A percentile compares a stretch with the other conserved stretches of the same genome.
Evolutionary conservation across 2,888 invertebrate species (phyloP).

Genomic region (Clunio marinus): DNA sequence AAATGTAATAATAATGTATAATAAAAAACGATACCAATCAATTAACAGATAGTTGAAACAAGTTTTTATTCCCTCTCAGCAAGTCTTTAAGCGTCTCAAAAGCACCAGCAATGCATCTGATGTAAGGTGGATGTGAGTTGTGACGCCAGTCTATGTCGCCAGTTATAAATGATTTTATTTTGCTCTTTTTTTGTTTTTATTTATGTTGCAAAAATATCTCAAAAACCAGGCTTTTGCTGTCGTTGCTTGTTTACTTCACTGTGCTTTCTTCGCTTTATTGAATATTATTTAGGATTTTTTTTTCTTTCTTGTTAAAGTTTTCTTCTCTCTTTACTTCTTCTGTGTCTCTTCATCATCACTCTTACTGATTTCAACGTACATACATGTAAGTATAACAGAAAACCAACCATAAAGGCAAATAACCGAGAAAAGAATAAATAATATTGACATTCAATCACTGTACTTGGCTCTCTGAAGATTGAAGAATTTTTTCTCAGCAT

Average conservation of each 20-base stretch:
- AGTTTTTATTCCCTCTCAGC: neutral
- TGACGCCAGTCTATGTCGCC: neutral
- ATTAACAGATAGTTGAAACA: slow-evolving; percentile 15
- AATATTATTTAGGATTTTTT: slow-evolving; percentile 13
- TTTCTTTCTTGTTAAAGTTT: neutral
- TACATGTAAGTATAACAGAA: no score
- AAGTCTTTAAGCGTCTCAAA: neutral
- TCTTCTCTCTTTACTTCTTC: slow-evolving; percentile 10
- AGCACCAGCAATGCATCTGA: neutral
- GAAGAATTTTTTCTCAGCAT: slow-evolving; percentile 6
- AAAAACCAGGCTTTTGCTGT: neutral
- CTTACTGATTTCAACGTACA: neutral
- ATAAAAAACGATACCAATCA: slow-evolving; percentile 21
- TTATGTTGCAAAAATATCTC: neutral
- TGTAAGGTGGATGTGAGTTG: slow-evolving; percentile 2
- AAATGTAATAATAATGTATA: slow-evolving; percentile 14
- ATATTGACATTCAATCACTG: slow-evolving; percentile 23
- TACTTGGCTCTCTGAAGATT: neutral
- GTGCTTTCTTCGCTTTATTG: neutral
- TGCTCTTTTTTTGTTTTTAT: neutral
- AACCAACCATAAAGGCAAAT: neutral
- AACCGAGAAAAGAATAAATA: neutral
- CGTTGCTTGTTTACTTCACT: neutral
- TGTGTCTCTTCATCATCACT: neutral
- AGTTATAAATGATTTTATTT: neutral